Conservation (phyloP, 1,140 invertebrate species). For the Megathymus violae region DNA sequence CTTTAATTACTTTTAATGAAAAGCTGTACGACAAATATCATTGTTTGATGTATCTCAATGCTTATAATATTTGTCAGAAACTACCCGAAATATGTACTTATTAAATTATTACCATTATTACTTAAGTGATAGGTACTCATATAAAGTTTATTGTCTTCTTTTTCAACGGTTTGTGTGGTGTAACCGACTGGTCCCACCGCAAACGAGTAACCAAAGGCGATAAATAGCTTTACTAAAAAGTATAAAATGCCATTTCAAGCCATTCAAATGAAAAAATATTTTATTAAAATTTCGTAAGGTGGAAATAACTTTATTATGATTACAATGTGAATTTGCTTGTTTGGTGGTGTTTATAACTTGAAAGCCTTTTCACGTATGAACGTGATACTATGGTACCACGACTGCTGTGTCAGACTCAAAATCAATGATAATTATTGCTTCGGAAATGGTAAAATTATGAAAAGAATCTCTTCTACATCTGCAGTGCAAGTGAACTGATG, state of each 20-base stretch:
- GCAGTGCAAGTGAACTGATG: too few relatives aligned
- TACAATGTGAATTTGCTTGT: too few relatives aligned
- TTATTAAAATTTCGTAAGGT: too few relatives aligned
- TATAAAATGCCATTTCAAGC: neutral
- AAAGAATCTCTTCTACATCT: too few relatives aligned
- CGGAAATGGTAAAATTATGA: too few relatives aligned
- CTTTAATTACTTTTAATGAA: neutral
- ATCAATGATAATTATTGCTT: too few relatives aligned
- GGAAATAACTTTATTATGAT: too few relatives aligned
- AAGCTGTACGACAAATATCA: neutral
- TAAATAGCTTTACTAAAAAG: neutral
- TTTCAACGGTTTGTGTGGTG: conserved; percentile 30
- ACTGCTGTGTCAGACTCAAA: too few relatives aligned
- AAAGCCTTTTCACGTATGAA: too few relatives aligned
- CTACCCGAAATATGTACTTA: conserved; percentile 21
- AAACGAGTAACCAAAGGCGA: conserved; percentile 6
- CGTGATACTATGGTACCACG: too few relatives aligned
- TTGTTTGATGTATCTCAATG: conserved; percentile 10
- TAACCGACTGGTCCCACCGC: conserved; percentile 16
- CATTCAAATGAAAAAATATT: neutral
- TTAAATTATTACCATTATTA: conserved; percentile 23
- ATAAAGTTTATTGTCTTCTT: conserved; percentile 33
- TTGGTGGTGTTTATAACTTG: too few relatives aligned
- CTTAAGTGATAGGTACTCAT: conserved; percentile 28
- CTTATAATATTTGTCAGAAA: conserved; percentile 32